Percentiles rank a stretch among this genome's conserved stretches.
Evolutionary conservation across 37 sponge, comb jelly and placozoan species (phyloP).

Genomic region (Hormiphora californensis): DNA sequence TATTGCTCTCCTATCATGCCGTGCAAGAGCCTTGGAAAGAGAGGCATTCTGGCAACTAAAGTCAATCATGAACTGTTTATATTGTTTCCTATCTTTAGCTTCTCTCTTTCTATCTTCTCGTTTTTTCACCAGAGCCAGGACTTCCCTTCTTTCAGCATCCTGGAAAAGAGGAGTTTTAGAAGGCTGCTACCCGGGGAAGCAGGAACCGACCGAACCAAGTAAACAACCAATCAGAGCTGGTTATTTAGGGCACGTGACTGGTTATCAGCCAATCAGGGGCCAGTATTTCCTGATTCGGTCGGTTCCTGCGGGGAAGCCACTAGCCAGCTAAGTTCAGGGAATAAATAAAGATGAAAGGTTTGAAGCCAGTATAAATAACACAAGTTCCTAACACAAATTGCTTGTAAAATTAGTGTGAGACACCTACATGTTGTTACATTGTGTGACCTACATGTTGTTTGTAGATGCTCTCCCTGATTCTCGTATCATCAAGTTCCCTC

Average conservation of each 20-base stretch:
- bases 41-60: conserved; percentile 50
- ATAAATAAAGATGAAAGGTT: no score
- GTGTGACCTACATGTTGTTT: neutral
- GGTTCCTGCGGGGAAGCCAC: no score
- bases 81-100: conserved; percentile 5
- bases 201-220: no score
- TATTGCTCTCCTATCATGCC: conserved; percentile 20
- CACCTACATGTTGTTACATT: neutral
- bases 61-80: conserved; percentile 44
- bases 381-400: no score
- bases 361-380: no score
- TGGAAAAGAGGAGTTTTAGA: no score
- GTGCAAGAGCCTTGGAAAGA: conserved; percentile 38
- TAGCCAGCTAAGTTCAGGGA: no score
- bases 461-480: conserved; percentile 7
- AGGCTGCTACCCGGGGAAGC: no score
- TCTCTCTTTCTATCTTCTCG: neutral
- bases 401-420: no score
- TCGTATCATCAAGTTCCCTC: conserved; percentile 18
- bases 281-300: neutral
- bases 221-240: neutral
- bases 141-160: neutral
- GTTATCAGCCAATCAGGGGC: no score
- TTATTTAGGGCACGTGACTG: neutral
- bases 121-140: conserved; percentile 31